These are phyloP conservation scores for Tridacna gigas DNA, from an alignment of 2,888 invertebrate genomes.

Conservation along the genomic window DNA sequence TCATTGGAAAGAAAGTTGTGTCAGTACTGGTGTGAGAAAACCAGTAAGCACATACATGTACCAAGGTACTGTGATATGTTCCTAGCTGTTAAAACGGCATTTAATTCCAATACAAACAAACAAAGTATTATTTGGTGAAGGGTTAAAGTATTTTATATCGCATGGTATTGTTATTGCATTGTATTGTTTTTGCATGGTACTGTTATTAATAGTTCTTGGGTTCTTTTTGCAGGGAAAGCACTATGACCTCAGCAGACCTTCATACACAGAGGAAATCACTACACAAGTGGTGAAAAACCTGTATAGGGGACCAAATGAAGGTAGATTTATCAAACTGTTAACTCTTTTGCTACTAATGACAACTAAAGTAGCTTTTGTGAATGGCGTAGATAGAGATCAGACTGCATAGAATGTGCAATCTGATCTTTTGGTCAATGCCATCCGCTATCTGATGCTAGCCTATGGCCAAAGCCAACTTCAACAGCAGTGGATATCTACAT, in stretches of 20 bases:
- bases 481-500: no score
- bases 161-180: background rate
- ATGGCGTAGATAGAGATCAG: background rate
- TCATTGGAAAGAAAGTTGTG: no score
- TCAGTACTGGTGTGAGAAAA: no score
- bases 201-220: background rate
- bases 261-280: constrained; percentile 70
- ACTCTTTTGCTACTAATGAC: background rate
- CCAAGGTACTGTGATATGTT: no score
- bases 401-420: background rate
- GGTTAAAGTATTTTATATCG: no score
- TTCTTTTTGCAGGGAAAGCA: constrained; percentile 61
- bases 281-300: constrained; percentile 40
- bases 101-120: no score
- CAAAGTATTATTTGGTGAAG: no score
- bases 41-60: no score
- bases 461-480: no score
- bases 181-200: background rate
- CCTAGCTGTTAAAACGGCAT: no score
- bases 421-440: no score
- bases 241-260: constrained; percentile 69
- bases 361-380: background rate
- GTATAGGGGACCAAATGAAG: constrained; percentile 22
- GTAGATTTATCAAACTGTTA: constrained; percentile 8
- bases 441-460: no score